Evolutionary conservation across 1,140 invertebrate species (phyloP).

Genomic region (Bombus pascuorum): DNA sequence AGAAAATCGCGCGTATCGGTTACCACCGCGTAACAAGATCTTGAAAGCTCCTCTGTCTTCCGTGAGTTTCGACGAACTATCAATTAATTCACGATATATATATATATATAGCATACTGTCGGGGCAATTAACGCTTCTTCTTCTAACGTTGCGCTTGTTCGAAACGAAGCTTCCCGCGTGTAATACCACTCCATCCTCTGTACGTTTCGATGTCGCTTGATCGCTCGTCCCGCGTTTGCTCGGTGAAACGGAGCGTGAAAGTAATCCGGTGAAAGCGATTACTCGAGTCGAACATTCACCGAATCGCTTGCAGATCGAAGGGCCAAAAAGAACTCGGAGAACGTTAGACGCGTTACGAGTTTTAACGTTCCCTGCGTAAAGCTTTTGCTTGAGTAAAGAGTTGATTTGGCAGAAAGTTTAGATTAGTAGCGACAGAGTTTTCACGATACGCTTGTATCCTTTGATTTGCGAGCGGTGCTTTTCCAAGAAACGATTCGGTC

Average conservation of each 20-base stretch:
- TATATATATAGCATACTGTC: neutral
- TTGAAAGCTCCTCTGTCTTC: too few relatives aligned
- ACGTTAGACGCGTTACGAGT: neutral
- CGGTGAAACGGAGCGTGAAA: neutral
- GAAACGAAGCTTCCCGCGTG: neutral
- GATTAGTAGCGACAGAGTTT: constrained; percentile 7
- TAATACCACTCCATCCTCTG: neutral
- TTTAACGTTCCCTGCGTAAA: neutral
- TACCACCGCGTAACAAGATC: too few relatives aligned
- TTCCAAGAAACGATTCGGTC: neutral
- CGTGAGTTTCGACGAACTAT: too few relatives aligned
- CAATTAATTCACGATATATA: too few relatives aligned
- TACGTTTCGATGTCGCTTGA: constrained; percentile 17
- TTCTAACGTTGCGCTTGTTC: neutral
- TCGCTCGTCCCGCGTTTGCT: constrained; percentile 2
- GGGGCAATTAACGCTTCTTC: constrained; percentile 18
- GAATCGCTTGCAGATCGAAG: constrained; percentile 27
- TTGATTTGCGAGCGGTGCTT: constrained; percentile 31
- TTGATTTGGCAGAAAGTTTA: constrained; percentile 10
- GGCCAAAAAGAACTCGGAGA: neutral
- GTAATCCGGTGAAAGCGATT: neutral
- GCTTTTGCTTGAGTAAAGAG: constrained; percentile 31
- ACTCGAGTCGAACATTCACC: neutral
- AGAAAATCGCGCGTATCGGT: too few relatives aligned
- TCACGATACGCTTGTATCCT: constrained; percentile 9